phyloP scores from a whole-genome alignment of 2,113 vertebrate genomes.

The Isichthys henryi region DNA sequence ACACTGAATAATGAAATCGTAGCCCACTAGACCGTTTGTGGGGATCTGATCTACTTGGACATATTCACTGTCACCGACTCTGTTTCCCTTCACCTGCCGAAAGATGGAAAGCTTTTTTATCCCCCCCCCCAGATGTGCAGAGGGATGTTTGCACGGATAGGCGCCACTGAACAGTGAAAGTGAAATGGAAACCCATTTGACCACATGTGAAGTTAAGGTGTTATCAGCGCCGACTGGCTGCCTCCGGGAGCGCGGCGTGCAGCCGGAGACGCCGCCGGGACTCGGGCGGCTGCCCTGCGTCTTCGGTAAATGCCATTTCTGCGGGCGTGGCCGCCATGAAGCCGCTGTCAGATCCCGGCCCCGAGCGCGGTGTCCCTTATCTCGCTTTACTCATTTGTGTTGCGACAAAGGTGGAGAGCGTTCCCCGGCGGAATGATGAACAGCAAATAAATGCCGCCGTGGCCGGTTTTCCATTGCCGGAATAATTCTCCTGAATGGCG shows the following conservation, averaged over 20 bases:
- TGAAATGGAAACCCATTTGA: conserved; percentile 39
- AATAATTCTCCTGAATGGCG: conserved; percentile 23
- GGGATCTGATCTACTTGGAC: neutral
- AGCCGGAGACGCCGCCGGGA: conserved; percentile 15
- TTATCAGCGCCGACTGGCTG: conserved; percentile 31
- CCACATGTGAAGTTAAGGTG: conserved; percentile 29
- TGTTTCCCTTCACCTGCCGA: neutral
- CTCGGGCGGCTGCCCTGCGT: conserved; percentile 18
- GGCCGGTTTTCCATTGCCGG: neutral
- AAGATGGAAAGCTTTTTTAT: conserved; percentile 13
- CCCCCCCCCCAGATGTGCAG: conserved; percentile 8
- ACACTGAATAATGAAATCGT: neutral
- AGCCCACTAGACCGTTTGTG: neutral
- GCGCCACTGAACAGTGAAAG: conserved; percentile 34
- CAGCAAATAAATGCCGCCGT: conserved; percentile 12
- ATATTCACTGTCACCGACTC: neutral
- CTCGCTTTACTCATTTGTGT: conserved; percentile 20
- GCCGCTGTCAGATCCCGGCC: conserved; percentile 24
- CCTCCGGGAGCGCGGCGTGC: conserved; percentile 6
- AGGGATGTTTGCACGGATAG: conserved; percentile 31
- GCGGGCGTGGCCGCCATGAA: conserved; percentile 23
- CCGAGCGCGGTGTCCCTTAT: conserved; percentile 24
- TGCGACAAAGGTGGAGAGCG: conserved; percentile 21
- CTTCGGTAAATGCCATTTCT: conserved; percentile 32
- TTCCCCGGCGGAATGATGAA: conserved; percentile 24